Base-by-base conservation (phyloP, 2,113 vertebrate genomes). In the Diphyllodes magnificus region DNA sequence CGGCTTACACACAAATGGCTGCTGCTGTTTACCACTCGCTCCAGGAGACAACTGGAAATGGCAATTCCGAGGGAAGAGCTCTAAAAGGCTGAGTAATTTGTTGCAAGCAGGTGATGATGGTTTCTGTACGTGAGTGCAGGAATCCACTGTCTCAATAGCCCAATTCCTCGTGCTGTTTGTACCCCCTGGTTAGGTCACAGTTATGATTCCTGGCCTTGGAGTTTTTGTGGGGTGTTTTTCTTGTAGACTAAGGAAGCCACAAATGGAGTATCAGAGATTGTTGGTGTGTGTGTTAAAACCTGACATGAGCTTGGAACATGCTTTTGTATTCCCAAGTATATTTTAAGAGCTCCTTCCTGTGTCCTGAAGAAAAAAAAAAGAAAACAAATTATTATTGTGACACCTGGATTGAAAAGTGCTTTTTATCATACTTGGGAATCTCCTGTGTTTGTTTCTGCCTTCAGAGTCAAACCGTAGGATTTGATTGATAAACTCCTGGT, bases 181-280 rank as follows among this genome's bases (percentile, higher is more conserved):
- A 44, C 49, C 40, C 0, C 7, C 65, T 80, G 54, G 1, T 44
- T 28, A 22, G 27, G 24, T 14, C 64, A 22, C 33, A 21, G 35
- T 8, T 49, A 6, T 1, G 37, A 20, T 53, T 77, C 66, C 65
- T 23, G 1, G 6, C 8, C 51, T 11, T 15, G 54, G 33, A 20
- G 25, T 1, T 5, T 79, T 20, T 19, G 1, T 1, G 35, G 17
- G 12, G 1, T 1, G 4, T 19, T 47, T 35, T 69, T 18, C 45
- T 27, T 33, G n/a, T 33, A 33, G n/a, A 30, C 19, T 56, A 12
- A 88, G 50, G 20, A 78, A 68, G 65, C 53, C 49, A 49, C 56
- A 89, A 30, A 54, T 2, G 33, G 73, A 83, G 14, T 47, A 23
- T 69, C 49, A n/a, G 2, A 60, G 31, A 9, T 51, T 31, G 30